Evolutionary conservation across 2,113 vertebrate species (phyloP), one percentile per base, ranked within the genome.

Genomic region (Pardalotus punctatus): DNA sequence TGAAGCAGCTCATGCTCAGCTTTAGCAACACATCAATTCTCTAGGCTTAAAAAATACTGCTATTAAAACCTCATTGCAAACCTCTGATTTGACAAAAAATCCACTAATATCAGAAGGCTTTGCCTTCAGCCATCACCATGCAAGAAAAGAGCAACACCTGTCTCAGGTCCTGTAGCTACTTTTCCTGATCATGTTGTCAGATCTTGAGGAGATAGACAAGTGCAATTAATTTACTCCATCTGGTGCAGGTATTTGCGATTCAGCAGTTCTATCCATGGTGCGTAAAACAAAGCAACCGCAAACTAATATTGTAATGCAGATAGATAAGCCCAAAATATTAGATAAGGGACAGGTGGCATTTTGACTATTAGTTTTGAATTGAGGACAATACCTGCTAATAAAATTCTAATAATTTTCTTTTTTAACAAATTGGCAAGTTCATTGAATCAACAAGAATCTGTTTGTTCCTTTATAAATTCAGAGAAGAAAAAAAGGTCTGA

Each of bases 371-470:
- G 33, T 45, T 84, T 54, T 87, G 24, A 84, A 54, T 23, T 0
- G 0, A 58, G 28, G 6, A 28, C 0, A 2, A 54, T 74, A 64
- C 6, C 9, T 35, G 7, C 29, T 35, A 38, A 48, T 40, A 36
- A 40, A 89, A 74, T 79, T 40, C 11, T 62, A 65, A 35, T 8
- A 5, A 36, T 57, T 40, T 80, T 64, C 5, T 29, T 70, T 71
- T 43, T 72, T 48, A 43, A 40, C 19, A 47, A 50, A 25, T 48
- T 19, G 13, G 16, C 2, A 54, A 36, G 11, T 54, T 62, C 15
- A 24, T 21, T 54, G 33, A 74, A 43, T 15, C 12, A 82, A 72
- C 10, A 82, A 65, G 83, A 78, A 61, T 43, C 36, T 65, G 2
- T 21, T 31, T 51, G 10, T 77, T 77, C n/a, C 9, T 54, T 50